These are phyloP conservation scores for Oreochromis aureus DNA, from an alignment of 2,113 vertebrate species.

Conservation along the genomic window DNA sequence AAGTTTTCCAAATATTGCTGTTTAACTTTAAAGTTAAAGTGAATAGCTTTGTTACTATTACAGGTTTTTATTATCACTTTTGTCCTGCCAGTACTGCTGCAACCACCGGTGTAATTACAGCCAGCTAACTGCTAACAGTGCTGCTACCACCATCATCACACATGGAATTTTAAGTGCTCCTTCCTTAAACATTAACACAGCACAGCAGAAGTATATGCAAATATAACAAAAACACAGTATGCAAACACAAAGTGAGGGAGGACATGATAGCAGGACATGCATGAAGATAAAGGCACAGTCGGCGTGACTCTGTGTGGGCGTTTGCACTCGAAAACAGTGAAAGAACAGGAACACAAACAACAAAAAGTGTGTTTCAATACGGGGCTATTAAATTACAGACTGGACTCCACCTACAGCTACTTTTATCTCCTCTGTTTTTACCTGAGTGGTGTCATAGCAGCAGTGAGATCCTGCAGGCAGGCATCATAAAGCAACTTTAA, in stretches of 20 bases:
- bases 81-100: neutral
- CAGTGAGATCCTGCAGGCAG: neutral
- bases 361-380: constrained; percentile 13
- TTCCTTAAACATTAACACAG: neutral
- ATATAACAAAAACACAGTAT: neutral
- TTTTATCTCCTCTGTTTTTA: neutral
- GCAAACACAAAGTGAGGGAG: neutral
- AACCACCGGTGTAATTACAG: neutral
- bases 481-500: constrained; percentile 26
- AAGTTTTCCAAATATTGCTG: neutral
- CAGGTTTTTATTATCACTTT: neutral
- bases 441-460: neutral
- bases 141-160: neutral
- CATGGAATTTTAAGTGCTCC: neutral
- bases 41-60: neutral
- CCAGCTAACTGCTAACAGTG: neutral
- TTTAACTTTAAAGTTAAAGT: neutral
- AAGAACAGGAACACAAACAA: constrained; percentile 6
- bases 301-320: neutral
- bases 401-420: constrained; percentile 4
- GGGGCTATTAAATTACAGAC: constrained; percentile 16
- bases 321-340: neutral
- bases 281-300: neutral
- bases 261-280: neutral
- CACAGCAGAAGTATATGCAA: constrained; percentile 1